A percentile compares a stretch with the other conserved stretches of the same genome.
Evolutionary conservation across 1,140 invertebrate species (phyloP).

Genomic region (Dinoponera quadriceps): DNA sequence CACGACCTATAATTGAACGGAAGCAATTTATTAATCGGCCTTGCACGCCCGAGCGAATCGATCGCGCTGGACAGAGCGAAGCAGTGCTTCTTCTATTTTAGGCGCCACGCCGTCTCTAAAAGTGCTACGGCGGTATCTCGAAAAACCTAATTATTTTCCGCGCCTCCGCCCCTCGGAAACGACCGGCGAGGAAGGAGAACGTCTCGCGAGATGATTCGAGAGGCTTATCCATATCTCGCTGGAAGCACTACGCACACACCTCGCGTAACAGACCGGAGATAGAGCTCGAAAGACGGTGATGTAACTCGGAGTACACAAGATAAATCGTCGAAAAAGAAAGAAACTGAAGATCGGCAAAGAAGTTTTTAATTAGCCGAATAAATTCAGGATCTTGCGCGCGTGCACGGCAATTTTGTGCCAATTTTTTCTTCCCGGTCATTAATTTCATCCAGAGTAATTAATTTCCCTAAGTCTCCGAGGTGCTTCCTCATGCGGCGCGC

Average conservation of each 20-base stretch:
- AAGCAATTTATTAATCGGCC: constrained; percentile 76
- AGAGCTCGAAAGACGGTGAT: too few relatives aligned
- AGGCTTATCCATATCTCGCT: too few relatives aligned
- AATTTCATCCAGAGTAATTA: constrained; percentile 52
- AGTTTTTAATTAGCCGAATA: constrained; percentile 33
- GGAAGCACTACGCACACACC: too few relatives aligned
- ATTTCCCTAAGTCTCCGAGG: constrained; percentile 44
- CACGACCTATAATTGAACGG: constrained; percentile 75
- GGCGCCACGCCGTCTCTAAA: background rate
- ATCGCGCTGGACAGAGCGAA: constrained; percentile 54
- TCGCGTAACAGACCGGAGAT: too few relatives aligned
- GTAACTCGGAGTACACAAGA: background rate
- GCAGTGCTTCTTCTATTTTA: constrained; percentile 54
- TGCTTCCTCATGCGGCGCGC: constrained; percentile 27
- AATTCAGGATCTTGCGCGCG: constrained; percentile 17
- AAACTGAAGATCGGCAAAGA: background rate
- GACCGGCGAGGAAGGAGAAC: too few relatives aligned
- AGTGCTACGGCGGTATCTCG: background rate
- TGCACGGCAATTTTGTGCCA: background rate
- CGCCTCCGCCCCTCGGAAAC: too few relatives aligned
- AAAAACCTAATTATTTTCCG: background rate
- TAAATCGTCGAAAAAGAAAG: too few relatives aligned
- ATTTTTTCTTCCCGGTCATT: constrained; percentile 10
- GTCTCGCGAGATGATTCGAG: too few relatives aligned
- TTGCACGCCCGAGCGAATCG: constrained; percentile 64